phyloP scores from a whole-genome alignment of 2,888 invertebrate genomes.

The Chamaedrilus cognettii region DNA sequence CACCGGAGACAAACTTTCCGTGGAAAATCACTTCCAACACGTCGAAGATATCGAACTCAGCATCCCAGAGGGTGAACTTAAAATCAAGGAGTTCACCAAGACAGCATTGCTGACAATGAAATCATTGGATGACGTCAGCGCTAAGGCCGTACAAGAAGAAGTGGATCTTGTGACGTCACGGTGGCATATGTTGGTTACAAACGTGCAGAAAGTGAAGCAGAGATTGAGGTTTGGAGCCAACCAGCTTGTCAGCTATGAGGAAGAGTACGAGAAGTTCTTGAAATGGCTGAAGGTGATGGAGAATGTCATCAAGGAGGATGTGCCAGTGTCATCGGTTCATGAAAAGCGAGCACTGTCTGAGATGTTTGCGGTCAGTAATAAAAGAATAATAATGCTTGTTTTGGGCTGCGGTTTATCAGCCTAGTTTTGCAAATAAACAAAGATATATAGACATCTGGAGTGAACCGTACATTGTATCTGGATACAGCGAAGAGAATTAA shows the following conservation, averaged over 20 bases:
- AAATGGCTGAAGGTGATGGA: constrained; percentile 87
- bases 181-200: constrained; percentile 67
- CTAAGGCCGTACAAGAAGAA: constrained; percentile 67
- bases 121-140: constrained; percentile 16
- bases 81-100: constrained; percentile 71
- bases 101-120: constrained; percentile 62
- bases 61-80: constrained; percentile 55
- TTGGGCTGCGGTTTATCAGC: no score
- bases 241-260: constrained; percentile 88
- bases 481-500: no score
- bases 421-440: no score
- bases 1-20: constrained; percentile 69
- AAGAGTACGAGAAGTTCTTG: constrained; percentile 75
- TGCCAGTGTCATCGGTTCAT: constrained; percentile 75
- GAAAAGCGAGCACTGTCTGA: constrained; percentile 70
- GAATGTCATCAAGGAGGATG: constrained; percentile 82
- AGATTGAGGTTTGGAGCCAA: constrained; percentile 76
- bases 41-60: constrained; percentile 4
- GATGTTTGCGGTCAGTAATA: not conserved
- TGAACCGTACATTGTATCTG: no score
- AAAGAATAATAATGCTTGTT: not conserved
- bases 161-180: constrained; percentile 87
- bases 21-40: not conserved
- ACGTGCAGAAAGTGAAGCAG: constrained; percentile 43
- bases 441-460: no score